These are phyloP conservation scores for Labia minor DNA, from an alignment of 2,888 invertebrate genomes.

Conservation along the genomic window DNA sequence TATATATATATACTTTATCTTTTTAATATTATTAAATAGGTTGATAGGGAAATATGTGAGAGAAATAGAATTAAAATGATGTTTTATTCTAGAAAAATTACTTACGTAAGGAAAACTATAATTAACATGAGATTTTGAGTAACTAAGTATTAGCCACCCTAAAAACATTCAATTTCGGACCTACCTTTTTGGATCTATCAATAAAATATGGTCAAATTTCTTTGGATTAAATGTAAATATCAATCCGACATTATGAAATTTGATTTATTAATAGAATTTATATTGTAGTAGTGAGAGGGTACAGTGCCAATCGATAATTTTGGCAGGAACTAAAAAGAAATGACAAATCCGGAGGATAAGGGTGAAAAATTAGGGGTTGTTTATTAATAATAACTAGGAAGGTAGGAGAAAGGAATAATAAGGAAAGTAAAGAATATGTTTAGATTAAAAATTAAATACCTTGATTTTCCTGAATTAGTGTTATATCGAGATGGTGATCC, in stretches of 20 bases:
- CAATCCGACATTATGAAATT: neutral
- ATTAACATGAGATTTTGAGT: constrained; percentile 14
- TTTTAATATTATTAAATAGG: no score
- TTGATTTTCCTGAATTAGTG: no score
- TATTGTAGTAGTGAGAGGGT: neutral
- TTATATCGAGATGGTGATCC: no score
- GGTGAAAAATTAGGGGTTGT: no score
- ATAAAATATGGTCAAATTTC: neutral
- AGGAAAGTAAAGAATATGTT: no score
- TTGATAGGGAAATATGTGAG: no score
- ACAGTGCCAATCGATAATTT: neutral
- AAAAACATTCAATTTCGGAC: neutral
- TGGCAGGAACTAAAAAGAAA: neutral
- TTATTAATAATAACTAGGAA: no score
- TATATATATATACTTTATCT: no score
- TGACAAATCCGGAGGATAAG: neutral
- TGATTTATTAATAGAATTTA: neutral
- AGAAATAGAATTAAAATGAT: no score
- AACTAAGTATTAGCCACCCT: neutral
- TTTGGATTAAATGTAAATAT: neutral
- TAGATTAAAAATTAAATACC: no score
- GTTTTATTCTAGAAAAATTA: neutral
- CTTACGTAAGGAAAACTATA: constrained; percentile 17
- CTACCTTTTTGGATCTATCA: neutral
- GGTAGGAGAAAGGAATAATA: no score